Conservation (phyloP, 1,140 invertebrate species). For the Drosophila lacertosa region DNA sequence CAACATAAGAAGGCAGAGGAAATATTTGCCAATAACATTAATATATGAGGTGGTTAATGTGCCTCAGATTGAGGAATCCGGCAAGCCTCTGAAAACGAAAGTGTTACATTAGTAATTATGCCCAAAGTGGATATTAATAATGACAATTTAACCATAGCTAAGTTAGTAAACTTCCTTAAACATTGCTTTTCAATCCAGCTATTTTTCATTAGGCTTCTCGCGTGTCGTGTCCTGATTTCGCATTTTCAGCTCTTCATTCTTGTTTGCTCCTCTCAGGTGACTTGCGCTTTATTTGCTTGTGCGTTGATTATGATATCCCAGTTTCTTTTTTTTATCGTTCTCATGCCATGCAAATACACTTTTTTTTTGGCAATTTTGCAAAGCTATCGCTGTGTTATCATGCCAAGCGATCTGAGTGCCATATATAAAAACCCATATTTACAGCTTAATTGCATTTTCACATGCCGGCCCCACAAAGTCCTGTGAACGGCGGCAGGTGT, state of each 20-base stretch:
- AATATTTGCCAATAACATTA: slow-evolving; percentile 27
- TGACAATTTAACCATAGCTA: too few relatives aligned
- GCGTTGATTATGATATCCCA: slow-evolving; percentile 58
- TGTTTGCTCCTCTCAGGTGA: slow-evolving; percentile 44
- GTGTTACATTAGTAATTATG: not conserved
- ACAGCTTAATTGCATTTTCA: slow-evolving; percentile 81
- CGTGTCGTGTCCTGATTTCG: not conserved
- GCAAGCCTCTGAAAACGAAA: too few relatives aligned
- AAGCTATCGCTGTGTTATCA: slow-evolving; percentile 23
- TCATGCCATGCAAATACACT: slow-evolving; percentile 10
- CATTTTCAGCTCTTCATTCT: too few relatives aligned
- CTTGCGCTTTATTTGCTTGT: slow-evolving; percentile 64
- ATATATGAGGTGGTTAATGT: slow-evolving; percentile 25
- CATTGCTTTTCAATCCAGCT: not conserved
- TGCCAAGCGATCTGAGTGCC: slow-evolving; percentile 13
- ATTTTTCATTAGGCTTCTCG: slow-evolving; percentile 15
- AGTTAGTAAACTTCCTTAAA: not conserved
- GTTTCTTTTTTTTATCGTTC: slow-evolving; percentile 38
- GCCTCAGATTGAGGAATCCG: not conserved
- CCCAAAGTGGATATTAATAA: not conserved
- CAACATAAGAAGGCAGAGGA: slow-evolving; percentile 9
- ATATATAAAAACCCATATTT: slow-evolving; percentile 36
- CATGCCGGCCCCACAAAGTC: slow-evolving; percentile 54
- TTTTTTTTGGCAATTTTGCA: slow-evolving; percentile 21
- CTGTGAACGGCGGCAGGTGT: slow-evolving; percentile 68